phyloP scores from a whole-genome alignment of 2,888 invertebrate genomes.

The Seira sanloemensis region DNA sequence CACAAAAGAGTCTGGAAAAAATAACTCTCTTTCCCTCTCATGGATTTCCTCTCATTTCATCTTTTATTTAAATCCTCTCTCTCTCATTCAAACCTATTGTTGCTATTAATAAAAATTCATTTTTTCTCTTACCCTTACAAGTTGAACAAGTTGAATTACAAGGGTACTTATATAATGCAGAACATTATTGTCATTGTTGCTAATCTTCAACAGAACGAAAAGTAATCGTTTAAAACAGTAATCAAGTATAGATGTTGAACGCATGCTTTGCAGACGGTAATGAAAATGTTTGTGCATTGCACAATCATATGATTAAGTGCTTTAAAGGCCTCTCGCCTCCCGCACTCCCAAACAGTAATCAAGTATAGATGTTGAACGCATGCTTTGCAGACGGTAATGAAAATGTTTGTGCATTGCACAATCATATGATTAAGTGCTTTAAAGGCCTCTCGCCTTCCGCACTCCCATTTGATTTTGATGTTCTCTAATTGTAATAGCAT shows the following conservation, averaged over 20 bases:
- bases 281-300: constrained; percentile 4
- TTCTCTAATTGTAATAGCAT: no score
- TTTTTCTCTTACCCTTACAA: no score
- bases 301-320: not conserved
- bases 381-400: not conserved
- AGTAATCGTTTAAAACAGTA: constrained; percentile 50
- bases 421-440: no score
- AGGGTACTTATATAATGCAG: not conserved
- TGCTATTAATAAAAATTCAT: not conserved
- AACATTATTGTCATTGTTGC: constrained; percentile 35
- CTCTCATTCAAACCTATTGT: constrained; percentile 1
- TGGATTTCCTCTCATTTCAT: not conserved
- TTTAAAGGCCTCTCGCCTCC: no score
- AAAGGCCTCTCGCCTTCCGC: no score
- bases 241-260: constrained; percentile 20
- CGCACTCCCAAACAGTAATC: constrained; percentile 63
- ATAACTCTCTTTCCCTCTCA: constrained; percentile 9
- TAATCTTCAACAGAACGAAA: constrained; percentile 52
- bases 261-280: not conserved
- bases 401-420: constrained; percentile 1
- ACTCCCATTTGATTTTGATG: no score
- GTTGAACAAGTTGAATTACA: not conserved
- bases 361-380: not conserved
- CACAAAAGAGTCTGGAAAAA: not conserved
- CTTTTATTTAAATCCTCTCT: not conserved